Base-by-base conservation (phyloP, 2,888 invertebrate genomes). In the Corythucha ciliata region DNA sequence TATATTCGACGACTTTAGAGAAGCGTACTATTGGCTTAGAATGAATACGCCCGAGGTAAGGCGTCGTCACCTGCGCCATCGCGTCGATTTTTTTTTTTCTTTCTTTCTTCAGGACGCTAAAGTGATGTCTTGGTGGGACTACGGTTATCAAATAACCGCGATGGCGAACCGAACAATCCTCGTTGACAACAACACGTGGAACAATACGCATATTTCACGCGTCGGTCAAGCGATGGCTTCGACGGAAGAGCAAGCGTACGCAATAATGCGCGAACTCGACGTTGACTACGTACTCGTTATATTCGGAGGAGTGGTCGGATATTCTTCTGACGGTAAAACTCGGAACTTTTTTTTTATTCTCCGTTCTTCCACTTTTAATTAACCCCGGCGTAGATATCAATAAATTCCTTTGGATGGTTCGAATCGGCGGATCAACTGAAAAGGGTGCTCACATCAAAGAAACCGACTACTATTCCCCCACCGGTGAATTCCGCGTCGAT, bases 101-200 rank as follows among this genome's bases (percentile, higher is more conserved):
- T n/a, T n/a, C n/a, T 42, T 53, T 53, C 61, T 63, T 42, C 63
- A 88, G 86, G 84, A 96, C 70, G 83, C 96, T 1, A 87, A 90
- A 68, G 84, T 98, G 52, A 97, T 98, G 96, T 94, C 94, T 0
- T 98, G 97, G 97, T 98, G 97, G 94, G 94, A 96, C 76, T 98
- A 97, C 71, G 97, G 97, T 1, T 97, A 97, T 71, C 91, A 91
- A 72, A 96, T 97, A 72, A 96, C 97, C 1, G 94, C 96, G 1
- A 97, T 98, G 96, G 97, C 96, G 14, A 97, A 97, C 72, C 76
- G 94, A 36, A 96, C 97, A 0, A 93, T 96, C 61, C 76, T 97
- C 60, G 97, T 98, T 48, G 97, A 97, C 68, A 98, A 98, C 69
- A 97, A 98, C 66, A 98, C 97, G 1, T 98, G 97, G 97, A 98